Base-by-base conservation (phyloP, 1,140 invertebrate genomes). In the Hyphantria cunea region DNA sequence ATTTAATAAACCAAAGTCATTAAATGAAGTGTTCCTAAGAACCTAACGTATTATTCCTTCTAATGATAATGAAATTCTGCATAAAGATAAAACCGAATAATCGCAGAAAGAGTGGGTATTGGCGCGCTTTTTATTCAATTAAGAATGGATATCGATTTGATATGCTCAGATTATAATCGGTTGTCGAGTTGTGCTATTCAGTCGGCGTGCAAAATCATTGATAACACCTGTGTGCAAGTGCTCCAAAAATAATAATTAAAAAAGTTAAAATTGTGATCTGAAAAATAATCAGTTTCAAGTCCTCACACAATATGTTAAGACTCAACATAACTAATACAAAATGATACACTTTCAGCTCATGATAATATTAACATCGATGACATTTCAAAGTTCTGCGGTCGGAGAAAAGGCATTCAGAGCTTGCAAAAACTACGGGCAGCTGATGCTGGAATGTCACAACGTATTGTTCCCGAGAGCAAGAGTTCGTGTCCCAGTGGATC, bases 401-500 rank as follows among this genome's bases (percentile, higher is more conserved):
- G 86, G 86, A 4, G 86, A 87, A 44, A 85, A 75, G 62, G 82
- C 87, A 7, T 80, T 81, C 34, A 41, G 71, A 49, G 83, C 80
- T 0, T 90, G 87, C 55, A 83, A 76, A 55, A 70, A 64, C 6
- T 86, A 83, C 53, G 87, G 75, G 0, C 71, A 76, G 25, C 67
- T 67, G 0, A 87, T 90, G 87, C 47, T 87, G 3, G 87, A 90
- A 65, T 90, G 87, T 37, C 79, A 78, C 12, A 90, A 90, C 25
- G 67, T 89, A 15, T 58, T 89, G 10, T 64, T 82, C 13, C 86
- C 87, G 10, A 42, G 14, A 5, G 12, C 67, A 13, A 80, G 71
- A 65, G 68, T 86, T 0, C 67, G 87, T 65, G 78, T 89, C 0
- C 87, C 87, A 0, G 76, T 90, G 7, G 87, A 90, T 47, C 62